Conservation (phyloP, 2,888 invertebrate genomes). For the Sarcophaga rosellei region DNA sequence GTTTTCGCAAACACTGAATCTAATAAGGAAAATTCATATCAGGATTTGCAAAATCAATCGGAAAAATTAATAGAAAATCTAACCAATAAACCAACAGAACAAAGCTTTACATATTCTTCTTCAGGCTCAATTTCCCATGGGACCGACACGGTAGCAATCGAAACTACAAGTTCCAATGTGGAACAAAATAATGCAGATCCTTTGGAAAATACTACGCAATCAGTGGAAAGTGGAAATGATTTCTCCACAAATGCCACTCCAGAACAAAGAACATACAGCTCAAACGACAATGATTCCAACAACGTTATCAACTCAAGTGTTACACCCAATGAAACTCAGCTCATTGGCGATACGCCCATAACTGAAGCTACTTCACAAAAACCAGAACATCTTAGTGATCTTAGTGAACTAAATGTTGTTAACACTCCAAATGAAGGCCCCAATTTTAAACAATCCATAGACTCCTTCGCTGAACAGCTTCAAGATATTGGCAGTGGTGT, state of each 20-base stretch:
- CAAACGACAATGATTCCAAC: not conserved
- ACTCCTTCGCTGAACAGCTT: not conserved
- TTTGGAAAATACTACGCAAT: not conserved
- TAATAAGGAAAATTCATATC: not conserved
- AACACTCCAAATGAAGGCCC: not conserved
- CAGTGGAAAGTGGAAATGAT: not conserved
- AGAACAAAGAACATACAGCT: not conserved
- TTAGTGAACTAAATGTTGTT: not conserved
- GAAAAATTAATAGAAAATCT: not conserved
- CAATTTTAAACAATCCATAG: not conserved
- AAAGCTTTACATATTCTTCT: not conserved
- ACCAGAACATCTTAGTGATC: not conserved
- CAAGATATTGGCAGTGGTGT: not conserved
- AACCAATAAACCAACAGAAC: not conserved
- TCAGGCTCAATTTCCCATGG: not conserved
- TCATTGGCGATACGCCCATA: too few species aligned
- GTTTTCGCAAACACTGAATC: not conserved
- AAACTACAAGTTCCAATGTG: not conserved
- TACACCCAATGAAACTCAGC: too few species aligned
- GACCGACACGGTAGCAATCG: not conserved
- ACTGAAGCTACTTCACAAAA: too few species aligned
- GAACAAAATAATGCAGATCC: not conserved
- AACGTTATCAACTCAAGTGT: not conserved
- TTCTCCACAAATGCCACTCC: not conserved
- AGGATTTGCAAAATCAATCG: not conserved